A percentile compares a stretch with the other conserved stretches of the same genome.
phyloP scores from a whole-genome alignment of 1,140 invertebrate genomes.

The Hyles euphorbiae region DNA sequence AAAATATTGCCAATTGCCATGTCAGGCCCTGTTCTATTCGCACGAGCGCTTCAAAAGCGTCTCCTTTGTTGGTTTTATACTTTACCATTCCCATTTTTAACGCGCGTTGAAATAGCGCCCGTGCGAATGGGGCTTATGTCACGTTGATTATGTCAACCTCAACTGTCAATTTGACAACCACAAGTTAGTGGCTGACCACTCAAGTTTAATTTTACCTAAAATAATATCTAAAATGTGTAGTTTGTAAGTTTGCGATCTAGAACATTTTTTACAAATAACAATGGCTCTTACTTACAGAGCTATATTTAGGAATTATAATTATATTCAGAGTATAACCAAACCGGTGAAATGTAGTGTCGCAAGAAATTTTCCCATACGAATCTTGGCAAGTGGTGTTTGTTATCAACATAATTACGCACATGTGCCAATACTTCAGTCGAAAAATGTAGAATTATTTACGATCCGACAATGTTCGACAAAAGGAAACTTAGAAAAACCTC shows the following conservation, averaged over 20 bases:
- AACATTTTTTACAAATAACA: conserved; percentile 11
- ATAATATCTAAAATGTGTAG: conserved; percentile 21
- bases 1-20: too few species aligned
- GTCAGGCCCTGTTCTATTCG: too few species aligned
- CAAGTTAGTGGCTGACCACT: neutral
- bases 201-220: neutral
- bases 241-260: conserved; percentile 20
- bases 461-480: conserved; percentile 31
- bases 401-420: conserved; percentile 32
- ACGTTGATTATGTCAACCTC: too few species aligned
- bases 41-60: too few species aligned
- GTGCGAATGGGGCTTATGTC: too few species aligned
- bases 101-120: too few species aligned
- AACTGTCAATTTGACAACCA: neutral
- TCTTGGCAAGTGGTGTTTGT: conserved; percentile 36
- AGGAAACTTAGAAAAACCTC: conserved; percentile 18
- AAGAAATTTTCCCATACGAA: conserved; percentile 38
- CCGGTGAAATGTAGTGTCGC: conserved; percentile 46
- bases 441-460: conserved; percentile 6
- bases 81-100: too few species aligned
- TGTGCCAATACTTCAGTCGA: conserved; percentile 23
- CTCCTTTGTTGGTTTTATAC: too few species aligned
- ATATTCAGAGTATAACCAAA: conserved; percentile 46
- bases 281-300: conserved; percentile 53
- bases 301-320: conserved; percentile 40